A percentile compares a stretch with the other conserved stretches of the same genome.
Evolutionary conservation across 1,140 invertebrate genomes (phyloP).

Genomic region (Anagrus nilaparvatae): DNA sequence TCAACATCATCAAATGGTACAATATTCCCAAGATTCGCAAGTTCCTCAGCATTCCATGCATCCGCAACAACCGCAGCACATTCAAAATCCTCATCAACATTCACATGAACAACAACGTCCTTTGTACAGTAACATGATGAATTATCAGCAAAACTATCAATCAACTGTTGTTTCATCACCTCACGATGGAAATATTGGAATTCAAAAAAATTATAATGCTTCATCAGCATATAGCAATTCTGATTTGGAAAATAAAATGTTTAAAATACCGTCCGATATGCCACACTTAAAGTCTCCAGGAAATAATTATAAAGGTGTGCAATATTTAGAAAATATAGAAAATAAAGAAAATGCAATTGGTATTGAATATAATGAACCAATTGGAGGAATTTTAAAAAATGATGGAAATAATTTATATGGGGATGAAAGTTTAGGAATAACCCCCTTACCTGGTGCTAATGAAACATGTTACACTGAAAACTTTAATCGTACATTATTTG

Average conservation of each 20-base stretch:
- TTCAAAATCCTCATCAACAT: constrained; percentile 6
- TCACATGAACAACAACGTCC: constrained; percentile 22
- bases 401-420: constrained; percentile 28
- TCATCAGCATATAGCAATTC: constrained; percentile 22
- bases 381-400: constrained; percentile 22
- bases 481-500: constrained; percentile 26
- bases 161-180: too few relatives aligned
- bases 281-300: constrained; percentile 36
- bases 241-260: constrained; percentile 19
- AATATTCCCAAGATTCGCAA: constrained; percentile 19
- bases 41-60: constrained; percentile 8
- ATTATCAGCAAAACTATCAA: too few relatives aligned
- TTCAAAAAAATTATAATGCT: constrained; percentile 27
- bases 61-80: constrained; percentile 7
- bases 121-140: constrained; percentile 23
- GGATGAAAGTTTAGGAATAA: constrained; percentile 32
- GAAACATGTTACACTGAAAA: constrained; percentile 33
- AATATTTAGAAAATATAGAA: constrained; percentile 34
- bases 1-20: constrained; percentile 17
- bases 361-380: constrained; percentile 25
- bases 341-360: constrained; percentile 35
- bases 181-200: constrained; percentile 10
- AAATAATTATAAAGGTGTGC: constrained; percentile 34
- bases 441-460: constrained; percentile 24
- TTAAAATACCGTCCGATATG: constrained; percentile 32